phyloP scores from a whole-genome alignment of 1,140 invertebrate genomes.

The Zaprionus tsacasi region DNA sequence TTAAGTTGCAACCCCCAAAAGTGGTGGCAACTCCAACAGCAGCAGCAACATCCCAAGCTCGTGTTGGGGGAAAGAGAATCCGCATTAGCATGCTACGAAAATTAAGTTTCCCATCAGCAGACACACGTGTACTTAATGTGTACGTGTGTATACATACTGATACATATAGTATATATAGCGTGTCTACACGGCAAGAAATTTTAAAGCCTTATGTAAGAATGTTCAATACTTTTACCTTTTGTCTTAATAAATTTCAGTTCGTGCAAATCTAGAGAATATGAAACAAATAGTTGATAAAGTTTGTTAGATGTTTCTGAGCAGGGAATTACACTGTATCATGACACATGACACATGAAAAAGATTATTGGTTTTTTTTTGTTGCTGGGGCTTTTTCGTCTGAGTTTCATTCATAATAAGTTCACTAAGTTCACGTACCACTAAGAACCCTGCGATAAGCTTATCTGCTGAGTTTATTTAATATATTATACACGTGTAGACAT shows the following conservation, averaged over 20 bases:
- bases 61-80: constrained; percentile 44
- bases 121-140: constrained; percentile 39
- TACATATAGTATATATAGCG: neutral
- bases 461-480: neutral
- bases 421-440: neutral
- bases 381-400: neutral
- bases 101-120: constrained; percentile 68
- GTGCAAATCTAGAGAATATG: neutral
- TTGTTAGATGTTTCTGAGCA: neutral
- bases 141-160: constrained; percentile 22
- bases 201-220: neutral
- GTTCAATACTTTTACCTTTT: neutral
- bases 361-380: neutral
- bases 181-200: constrained; percentile 6
- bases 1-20: constrained; percentile 71
- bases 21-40: constrained; percentile 16
- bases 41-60: constrained; percentile 3
- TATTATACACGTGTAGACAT: neutral
- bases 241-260: neutral
- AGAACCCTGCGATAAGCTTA: neutral
- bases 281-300: neutral
- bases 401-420: neutral
- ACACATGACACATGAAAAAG: neutral
- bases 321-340: neutral
- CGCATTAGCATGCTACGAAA: constrained; percentile 75